Evolutionary conservation across 1,140 invertebrate genomes (phyloP).

Genomic region (Achroia grisella): DNA sequence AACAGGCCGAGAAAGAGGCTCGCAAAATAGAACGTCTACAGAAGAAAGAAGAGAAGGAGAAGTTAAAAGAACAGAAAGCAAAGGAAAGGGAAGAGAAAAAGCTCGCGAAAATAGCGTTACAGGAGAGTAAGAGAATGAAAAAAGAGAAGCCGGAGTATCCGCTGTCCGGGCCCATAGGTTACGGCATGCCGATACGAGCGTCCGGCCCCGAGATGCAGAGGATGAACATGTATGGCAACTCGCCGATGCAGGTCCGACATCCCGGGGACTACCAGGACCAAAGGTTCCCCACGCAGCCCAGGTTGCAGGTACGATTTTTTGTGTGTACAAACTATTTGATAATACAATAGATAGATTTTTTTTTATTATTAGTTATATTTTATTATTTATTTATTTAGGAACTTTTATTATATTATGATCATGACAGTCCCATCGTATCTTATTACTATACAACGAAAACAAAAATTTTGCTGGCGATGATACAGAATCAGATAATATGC

Average conservation of each 20-base stretch:
- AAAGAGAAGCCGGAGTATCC: conserved; percentile 37
- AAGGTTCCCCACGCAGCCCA: conserved; percentile 32
- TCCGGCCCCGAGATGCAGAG: conserved; percentile 1
- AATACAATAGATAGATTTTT: no score
- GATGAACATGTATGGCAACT: not conserved
- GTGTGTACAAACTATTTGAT: no score
- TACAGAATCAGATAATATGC: no score
- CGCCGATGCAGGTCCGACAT: not conserved
- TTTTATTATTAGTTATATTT: no score
- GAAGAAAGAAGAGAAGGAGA: conserved; percentile 77
- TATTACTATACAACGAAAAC: no score
- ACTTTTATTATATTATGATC: no score
- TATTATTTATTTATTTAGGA: no score
- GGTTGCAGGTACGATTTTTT: conserved; percentile 56
- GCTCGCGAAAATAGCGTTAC: conserved; percentile 47
- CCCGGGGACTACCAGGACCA: conserved; percentile 11
- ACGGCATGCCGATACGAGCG: conserved; percentile 14
- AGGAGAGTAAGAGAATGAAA: conserved; percentile 56
- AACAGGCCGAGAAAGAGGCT: conserved; percentile 75
- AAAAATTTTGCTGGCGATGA: no score
- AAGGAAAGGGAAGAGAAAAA: conserved; percentile 68
- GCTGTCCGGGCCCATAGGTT: conserved; percentile 12
- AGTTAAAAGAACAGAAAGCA: conserved; percentile 71
- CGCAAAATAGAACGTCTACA: conserved; percentile 75
- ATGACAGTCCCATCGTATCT: no score